Evolutionary conservation across 2,113 vertebrate species (phyloP).

Genomic region (Anguilla japonica): DNA sequence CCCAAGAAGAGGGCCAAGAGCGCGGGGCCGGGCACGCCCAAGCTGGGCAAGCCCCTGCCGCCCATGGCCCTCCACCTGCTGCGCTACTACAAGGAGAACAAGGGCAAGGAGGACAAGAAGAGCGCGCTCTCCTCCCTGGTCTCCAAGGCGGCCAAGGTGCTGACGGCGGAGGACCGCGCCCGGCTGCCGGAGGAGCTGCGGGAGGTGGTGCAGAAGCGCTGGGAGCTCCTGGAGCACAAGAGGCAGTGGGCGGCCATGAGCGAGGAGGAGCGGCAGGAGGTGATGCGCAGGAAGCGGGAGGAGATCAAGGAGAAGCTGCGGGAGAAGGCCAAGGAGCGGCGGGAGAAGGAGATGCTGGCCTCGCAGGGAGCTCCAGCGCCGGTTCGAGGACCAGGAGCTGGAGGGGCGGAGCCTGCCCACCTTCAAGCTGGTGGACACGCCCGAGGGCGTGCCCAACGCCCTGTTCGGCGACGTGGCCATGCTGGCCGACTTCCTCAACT

Average conservation of each 20-base stretch:
- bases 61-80: conserved; percentile 91
- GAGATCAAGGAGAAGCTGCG: conserved; percentile 84
- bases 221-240: conserved; percentile 84
- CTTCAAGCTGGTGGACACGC: conserved; percentile 90
- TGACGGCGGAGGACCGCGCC: conserved; percentile 83
- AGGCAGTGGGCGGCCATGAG: conserved; percentile 89
- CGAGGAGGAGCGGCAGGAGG: conserved; percentile 84
- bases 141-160: conserved; percentile 84
- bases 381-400: conserved; percentile 91
- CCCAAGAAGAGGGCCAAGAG: conserved; percentile 73
- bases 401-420: conserved; percentile 76
- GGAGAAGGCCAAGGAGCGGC: conserved; percentile 86
- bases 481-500: conserved; percentile 90
- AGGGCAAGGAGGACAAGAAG: conserved; percentile 89
- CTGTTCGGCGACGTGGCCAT: conserved; percentile 93
- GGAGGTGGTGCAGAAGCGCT: conserved; percentile 86
- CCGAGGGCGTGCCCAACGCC: conserved; percentile 89
- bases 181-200: conserved; percentile 86
- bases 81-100: conserved; percentile 92
- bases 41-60: conserved; percentile 87
- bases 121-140: conserved; percentile 84
- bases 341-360: conserved; percentile 88
- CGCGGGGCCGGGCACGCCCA: conserved; percentile 70
- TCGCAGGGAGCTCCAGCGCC: conserved; percentile 82
- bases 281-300: conserved; percentile 82